Percentiles rank a stretch among this genome's conserved stretches.
Evolutionary conservation across 2,797 vertebrate species (phyloP).

Genomic region (Phalanger gymnotis): DNA sequence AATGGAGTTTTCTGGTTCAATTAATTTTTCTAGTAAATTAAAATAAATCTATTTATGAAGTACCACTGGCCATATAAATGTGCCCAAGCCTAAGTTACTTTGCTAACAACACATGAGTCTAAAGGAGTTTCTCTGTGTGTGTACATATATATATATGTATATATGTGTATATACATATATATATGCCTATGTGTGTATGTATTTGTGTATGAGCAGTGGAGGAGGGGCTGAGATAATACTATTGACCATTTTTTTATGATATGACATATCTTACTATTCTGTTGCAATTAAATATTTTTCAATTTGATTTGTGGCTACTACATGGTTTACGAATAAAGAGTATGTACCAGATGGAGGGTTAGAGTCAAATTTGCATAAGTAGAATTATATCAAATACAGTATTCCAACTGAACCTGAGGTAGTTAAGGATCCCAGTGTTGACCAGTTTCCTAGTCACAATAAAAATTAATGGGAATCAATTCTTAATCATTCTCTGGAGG

Average conservation of each 20-base stretch:
- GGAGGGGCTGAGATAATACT: neutral
- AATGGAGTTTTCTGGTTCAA: neutral
- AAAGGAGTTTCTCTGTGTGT: neutral
- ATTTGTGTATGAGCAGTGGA: neutral
- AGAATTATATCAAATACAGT: neutral
- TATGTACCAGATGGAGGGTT: neutral
- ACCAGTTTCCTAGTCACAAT: neutral
- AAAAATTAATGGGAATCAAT: slow-evolving; percentile 58
- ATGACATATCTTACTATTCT: neutral
- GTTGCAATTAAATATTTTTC: neutral
- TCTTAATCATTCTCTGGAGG: slow-evolving; percentile 46
- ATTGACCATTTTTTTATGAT: neutral
- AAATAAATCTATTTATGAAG: neutral
- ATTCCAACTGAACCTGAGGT: neutral
- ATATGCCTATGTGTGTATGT: neutral
- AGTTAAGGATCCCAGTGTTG: neutral
- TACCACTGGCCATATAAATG: neutral
- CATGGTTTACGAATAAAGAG: neutral
- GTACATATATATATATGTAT: too few relatives aligned
- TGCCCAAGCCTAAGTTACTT: neutral
- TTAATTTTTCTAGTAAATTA: neutral
- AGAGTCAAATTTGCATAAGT: neutral
- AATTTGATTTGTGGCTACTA: neutral
- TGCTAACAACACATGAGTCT: neutral
- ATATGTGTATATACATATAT: too few relatives aligned